phyloP scores from a whole-genome alignment of 2,113 vertebrate genomes.

The Alexandromys fortis region DNA sequence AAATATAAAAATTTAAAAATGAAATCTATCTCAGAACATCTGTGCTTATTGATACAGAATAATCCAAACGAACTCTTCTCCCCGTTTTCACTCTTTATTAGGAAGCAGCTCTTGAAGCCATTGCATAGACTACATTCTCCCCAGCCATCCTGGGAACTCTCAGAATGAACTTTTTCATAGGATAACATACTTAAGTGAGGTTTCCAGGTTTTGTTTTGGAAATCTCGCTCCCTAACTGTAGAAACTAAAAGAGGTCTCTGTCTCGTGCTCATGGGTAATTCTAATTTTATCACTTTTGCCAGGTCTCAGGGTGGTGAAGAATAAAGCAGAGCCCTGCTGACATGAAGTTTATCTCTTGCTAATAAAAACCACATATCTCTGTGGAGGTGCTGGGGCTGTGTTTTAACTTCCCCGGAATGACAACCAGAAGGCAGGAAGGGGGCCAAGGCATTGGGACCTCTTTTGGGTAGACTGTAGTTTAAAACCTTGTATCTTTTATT shows the following conservation, averaged over 20 bases:
- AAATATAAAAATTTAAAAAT: not conserved
- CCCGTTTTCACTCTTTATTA: not conserved
- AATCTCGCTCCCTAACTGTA: not conserved
- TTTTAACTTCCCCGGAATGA: not conserved
- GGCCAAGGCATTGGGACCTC: not conserved
- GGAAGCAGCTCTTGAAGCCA: not conserved
- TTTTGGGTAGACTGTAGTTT: not conserved
- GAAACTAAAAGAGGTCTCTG: constrained; percentile 37
- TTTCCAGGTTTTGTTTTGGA: not conserved
- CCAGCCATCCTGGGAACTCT: not conserved
- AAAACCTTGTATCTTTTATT: not conserved
- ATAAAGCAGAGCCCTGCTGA: constrained; percentile 9
- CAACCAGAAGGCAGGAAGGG: not conserved
- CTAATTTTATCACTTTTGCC: constrained; percentile 48
- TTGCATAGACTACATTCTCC: not conserved
- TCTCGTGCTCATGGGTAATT: constrained; percentile 2
- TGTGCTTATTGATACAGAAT: not conserved
- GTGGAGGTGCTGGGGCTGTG: not conserved
- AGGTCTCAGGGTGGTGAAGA: constrained; percentile 20
- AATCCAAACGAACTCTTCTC: not conserved
- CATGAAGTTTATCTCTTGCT: constrained; percentile 33
- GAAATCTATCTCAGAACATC: not conserved
- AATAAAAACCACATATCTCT: not conserved
- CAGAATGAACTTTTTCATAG: not conserved
- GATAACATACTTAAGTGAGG: not conserved